A percentile compares a stretch with the other conserved stretches of the same genome.
These are phyloP conservation scores for Sylvilagus bachmani DNA, from an alignment of 2,113 vertebrate species.

Conservation along the genomic window DNA sequence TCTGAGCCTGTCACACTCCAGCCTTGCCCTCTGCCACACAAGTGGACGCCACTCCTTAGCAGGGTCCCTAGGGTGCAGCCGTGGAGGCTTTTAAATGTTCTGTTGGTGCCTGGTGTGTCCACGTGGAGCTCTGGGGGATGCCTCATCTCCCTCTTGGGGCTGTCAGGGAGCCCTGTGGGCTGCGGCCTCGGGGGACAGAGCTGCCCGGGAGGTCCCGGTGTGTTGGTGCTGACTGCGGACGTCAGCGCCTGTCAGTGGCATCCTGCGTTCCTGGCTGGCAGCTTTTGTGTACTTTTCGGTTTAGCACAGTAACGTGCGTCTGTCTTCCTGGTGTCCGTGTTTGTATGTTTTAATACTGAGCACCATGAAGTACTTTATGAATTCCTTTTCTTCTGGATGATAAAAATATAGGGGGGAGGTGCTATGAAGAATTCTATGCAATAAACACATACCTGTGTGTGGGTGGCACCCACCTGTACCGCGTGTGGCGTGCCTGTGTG, in stretches of 20 bases:
- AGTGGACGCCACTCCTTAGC: neutral
- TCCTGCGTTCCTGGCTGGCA: accelerated
- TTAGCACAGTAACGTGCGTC: accelerated
- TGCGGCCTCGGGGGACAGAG: accelerated
- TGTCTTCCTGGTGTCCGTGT: slow-evolving; percentile 44
- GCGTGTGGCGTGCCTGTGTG: accelerated
- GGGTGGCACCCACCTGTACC: neutral
- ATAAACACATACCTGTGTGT: slow-evolving; percentile 55
- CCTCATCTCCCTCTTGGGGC: neutral
- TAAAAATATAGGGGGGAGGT: slow-evolving; percentile 47
- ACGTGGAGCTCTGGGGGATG: neutral
- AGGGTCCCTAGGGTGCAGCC: neutral
- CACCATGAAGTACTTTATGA: slow-evolving; percentile 51
- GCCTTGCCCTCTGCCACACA: neutral
- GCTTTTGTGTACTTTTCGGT: neutral
- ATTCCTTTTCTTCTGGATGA: slow-evolving; percentile 68
- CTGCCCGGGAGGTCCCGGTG: neutral
- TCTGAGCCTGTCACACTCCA: neutral
- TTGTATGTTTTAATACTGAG: slow-evolving; percentile 76
- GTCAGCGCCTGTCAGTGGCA: neutral
- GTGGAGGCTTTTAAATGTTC: neutral
- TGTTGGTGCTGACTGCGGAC: too few species aligned
- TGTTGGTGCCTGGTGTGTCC: neutral
- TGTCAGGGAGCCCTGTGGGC: accelerated
- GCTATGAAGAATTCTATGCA: slow-evolving; percentile 59